phyloP scores from a whole-genome alignment of 2,888 invertebrate genomes.

The Idaea straminata region DNA sequence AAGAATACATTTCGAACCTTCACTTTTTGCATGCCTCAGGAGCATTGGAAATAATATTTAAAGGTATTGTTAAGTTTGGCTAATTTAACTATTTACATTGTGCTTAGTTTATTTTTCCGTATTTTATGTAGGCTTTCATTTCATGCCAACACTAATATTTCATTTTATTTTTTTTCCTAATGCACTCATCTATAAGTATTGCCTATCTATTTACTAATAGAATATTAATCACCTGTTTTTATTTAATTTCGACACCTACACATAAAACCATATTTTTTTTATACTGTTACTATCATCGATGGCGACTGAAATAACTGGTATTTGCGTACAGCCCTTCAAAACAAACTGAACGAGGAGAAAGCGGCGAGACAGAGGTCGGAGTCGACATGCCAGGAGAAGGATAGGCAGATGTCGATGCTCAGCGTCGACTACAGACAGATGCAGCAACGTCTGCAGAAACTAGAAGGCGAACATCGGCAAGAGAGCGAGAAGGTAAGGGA shows the following conservation, averaged over 20 bases:
- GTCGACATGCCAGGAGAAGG: conserved; percentile 92
- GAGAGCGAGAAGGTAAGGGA: conserved; percentile 87
- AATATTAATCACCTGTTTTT: not conserved
- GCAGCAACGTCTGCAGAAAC: conserved; percentile 92
- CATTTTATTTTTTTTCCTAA: not conserved
- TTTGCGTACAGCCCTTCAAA: conserved; percentile 86
- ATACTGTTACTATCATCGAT: not conserved
- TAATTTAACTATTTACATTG: conserved; percentile 40
- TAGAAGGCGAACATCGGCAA: conserved; percentile 95
- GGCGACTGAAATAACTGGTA: not conserved
- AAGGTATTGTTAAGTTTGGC: conserved; percentile 81
- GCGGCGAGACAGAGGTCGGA: conserved; percentile 92
- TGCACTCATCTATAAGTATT: not conserved
- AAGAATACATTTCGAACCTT: conserved; percentile 58
- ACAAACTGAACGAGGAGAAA: conserved; percentile 95
- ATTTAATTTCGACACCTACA: not conserved
- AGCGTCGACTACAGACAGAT: conserved; percentile 97
- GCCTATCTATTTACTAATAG: not conserved
- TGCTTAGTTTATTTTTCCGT: not conserved
- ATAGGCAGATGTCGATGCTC: conserved; percentile 96
- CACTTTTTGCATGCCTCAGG: conserved; percentile 82
- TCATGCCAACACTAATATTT: not conserved
- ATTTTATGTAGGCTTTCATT: not conserved
- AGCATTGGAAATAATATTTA: conserved; percentile 84
- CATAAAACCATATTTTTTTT: not conserved